Conservation (phyloP, 2,113 vertebrate genomes). For the Nerophis ophidion region DNA sequence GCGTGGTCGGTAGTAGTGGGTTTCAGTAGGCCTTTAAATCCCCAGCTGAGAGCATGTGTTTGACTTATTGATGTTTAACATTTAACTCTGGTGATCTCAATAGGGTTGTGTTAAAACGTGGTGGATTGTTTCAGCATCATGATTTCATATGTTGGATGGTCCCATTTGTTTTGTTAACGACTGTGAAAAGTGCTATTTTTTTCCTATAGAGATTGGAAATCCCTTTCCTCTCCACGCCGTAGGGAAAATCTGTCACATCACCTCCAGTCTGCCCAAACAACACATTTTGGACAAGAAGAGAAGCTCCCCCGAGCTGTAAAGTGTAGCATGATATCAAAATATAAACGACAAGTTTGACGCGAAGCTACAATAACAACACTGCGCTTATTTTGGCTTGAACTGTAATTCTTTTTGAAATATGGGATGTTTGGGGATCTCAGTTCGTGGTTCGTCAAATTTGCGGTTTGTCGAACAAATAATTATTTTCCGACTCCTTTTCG, state of each 20-base stretch:
- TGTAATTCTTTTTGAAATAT: not conserved
- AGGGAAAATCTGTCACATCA: constrained; percentile 8
- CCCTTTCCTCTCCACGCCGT: not conserved
- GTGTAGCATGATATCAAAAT: not conserved
- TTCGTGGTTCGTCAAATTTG: too few species aligned
- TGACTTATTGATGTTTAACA: not conserved
- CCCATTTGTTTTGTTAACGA: not conserved
- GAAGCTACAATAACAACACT: not conserved
- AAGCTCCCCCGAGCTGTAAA: not conserved
- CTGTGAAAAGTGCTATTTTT: not conserved
- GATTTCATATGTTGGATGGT: too few species aligned
- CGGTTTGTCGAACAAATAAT: too few species aligned
- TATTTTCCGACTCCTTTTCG: too few species aligned
- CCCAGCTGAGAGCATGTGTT: not conserved
- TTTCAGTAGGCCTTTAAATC: too few species aligned
- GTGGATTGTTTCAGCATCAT: not conserved
- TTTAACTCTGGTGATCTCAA: not conserved
- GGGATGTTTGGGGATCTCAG: too few species aligned
- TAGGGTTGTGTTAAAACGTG: not conserved
- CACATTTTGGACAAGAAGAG: constrained; percentile 4
- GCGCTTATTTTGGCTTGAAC: not conserved
- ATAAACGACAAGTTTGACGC: not conserved
- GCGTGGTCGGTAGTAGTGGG: too few species aligned
- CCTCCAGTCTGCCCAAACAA: constrained; percentile 3
- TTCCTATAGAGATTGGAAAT: not conserved